Evolutionary conservation across 2,113 vertebrate species (phyloP), one percentile per base, ranked within the genome.

Genomic region (Neogobius melanostomus): DNA sequence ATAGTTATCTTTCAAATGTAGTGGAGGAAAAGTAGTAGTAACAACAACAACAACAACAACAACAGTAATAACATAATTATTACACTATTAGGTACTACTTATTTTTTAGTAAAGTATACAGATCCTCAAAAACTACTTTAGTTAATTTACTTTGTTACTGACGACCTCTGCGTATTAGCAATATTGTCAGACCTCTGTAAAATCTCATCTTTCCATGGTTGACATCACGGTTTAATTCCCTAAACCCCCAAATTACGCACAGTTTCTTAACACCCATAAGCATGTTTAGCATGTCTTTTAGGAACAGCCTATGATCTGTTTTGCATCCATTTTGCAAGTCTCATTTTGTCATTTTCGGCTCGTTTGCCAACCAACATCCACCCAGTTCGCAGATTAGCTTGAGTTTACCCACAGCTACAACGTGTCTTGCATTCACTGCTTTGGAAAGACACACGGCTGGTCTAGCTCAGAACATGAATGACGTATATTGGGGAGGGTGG

Each of bases 401-500:
- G 60, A 52, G 67, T 73, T 76, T 56, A 71, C 56, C 69, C 64
- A 0, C 4, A 72, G 74, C 72, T 64, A 45, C 43, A 48, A 42
- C 48, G 43, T 70, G 68, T 77, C 69, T 62, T 49, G 80, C 66
- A 63, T 70, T 75, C 62, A 46, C 66, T 78, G 42, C 54, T 72
- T 77, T 82, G 74, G 80, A 69, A 79, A 65, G 69, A 82, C 12
- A 47, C 72, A 60, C 64, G 66, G 85, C 49, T 53, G 44, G 64
- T 61, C 69, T 71, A 66, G 86, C 83, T 81, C 51, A 36, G 64
- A 16, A 69, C 77, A 57, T 73, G 77, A 75, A 64, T 69, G 77
- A 86, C 77, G 73, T 82, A 64, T 73, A 64, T 73, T 84, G 80
- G 36, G 66, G 68, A 71, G 63, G 59, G 66, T 52, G 82, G 75